Evolutionary conservation across 2,113 vertebrate genomes (phyloP).

Genomic region (Lepus americanus): DNA sequence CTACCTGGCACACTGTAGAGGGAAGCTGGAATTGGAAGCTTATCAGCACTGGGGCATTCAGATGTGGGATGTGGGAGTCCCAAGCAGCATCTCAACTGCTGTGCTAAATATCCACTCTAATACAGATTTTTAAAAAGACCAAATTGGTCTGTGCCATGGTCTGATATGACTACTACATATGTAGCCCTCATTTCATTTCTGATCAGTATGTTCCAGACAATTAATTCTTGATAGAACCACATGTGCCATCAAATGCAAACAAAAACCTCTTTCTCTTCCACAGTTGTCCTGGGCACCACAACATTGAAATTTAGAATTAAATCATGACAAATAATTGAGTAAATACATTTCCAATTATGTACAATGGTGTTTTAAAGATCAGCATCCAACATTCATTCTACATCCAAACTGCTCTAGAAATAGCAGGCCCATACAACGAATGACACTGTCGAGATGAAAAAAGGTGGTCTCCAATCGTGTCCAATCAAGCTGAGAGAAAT

Average conservation of each 20-base stretch:
- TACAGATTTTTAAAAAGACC: neutral
- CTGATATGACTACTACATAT: neutral
- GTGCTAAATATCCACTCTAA: too few relatives aligned
- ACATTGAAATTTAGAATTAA: conserved; percentile 11
- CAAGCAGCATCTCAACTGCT: too few relatives aligned
- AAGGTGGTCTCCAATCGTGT: neutral
- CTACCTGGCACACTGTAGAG: too few relatives aligned
- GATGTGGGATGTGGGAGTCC: too few relatives aligned
- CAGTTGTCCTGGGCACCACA: neutral
- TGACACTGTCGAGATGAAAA: neutral
- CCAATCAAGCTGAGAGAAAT: neutral
- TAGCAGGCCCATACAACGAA: neutral
- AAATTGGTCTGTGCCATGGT: neutral
- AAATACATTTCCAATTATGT: conserved; percentile 1
- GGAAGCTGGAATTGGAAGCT: too few relatives aligned
- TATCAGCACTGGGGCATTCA: too few relatives aligned
- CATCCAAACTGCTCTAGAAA: neutral
- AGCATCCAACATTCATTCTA: neutral
- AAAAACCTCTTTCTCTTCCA: neutral
- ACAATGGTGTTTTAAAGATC: conserved; percentile 12
- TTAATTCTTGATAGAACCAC: neutral
- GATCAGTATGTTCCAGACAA: neutral
- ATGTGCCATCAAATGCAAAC: neutral
- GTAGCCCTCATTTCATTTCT: neutral
- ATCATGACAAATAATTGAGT: neutral